A percentile compares a stretch with the other conserved stretches of the same genome.
phyloP scores from a whole-genome alignment of 2,797 vertebrate genomes.

The Pyrocephalus nanus region DNA sequence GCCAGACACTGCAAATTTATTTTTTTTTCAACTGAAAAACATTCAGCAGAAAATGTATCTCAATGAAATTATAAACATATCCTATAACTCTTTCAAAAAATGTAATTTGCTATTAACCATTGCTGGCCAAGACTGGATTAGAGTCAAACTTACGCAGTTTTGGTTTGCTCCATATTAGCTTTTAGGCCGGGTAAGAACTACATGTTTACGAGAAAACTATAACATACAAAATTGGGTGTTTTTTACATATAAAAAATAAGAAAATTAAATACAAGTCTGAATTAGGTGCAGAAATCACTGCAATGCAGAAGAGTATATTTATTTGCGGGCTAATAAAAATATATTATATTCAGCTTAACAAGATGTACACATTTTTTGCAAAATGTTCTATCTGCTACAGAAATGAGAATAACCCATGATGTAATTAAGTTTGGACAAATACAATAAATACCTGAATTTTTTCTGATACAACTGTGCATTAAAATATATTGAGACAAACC shows the following conservation, averaged over 20 bases:
- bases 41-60: not conserved
- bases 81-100: not conserved
- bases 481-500: not conserved
- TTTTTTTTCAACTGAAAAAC: not conserved
- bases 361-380: constrained; percentile 57
- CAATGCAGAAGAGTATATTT: constrained; percentile 66
- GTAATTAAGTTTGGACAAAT: not conserved
- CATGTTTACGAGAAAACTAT: not conserved
- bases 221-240: not conserved
- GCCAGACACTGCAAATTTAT: not conserved
- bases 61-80: not conserved
- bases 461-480: constrained; percentile 5
- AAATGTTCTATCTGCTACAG: constrained; percentile 23
- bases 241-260: not conserved
- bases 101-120: not conserved
- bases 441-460: constrained; percentile 51
- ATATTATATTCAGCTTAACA: constrained; percentile 52
- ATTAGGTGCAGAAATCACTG: constrained; percentile 50
- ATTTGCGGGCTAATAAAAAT: constrained; percentile 76
- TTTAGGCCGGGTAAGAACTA: not conserved
- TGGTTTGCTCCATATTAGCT: not conserved
- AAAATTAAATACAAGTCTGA: constrained; percentile 26
- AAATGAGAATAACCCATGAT: not conserved
- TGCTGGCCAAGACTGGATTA: not conserved
- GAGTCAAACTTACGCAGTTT: not conserved